Percentiles rank a stretch among this genome's conserved stretches.
These are phyloP conservation scores for Xiphophorus couchianus DNA, from an alignment of 2,113 vertebrate genomes.

Conservation along the genomic window DNA sequence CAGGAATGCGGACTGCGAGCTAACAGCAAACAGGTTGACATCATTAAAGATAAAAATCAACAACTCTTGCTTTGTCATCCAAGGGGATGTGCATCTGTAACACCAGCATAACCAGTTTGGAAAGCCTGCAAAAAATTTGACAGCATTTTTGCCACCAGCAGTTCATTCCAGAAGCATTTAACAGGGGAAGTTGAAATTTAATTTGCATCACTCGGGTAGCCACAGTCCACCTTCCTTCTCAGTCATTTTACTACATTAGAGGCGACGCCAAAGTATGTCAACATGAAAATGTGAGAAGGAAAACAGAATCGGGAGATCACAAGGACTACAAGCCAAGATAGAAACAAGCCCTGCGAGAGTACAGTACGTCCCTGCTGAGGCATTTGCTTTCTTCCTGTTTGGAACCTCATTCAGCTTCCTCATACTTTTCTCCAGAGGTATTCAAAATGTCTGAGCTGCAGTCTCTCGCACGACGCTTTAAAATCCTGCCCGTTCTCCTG, in stretches of 20 bases:
- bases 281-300: constrained; percentile 49
- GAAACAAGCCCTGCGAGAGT: constrained; percentile 26
- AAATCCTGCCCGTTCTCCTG: constrained; percentile 2
- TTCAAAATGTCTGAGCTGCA: neutral
- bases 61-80: constrained; percentile 7
- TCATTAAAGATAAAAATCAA: constrained; percentile 3
- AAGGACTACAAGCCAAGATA: constrained; percentile 23
- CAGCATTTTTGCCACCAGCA: constrained; percentile 2
- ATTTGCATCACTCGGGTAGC: constrained; percentile 39
- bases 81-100: neutral
- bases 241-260: constrained; percentile 36
- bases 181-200: constrained; percentile 27
- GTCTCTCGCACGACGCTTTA: constrained; percentile 3
- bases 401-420: constrained; percentile 16
- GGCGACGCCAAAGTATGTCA: constrained; percentile 5
- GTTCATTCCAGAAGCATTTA: neutral
- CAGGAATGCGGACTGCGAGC: neutral
- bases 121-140: constrained; percentile 9
- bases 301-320: constrained; percentile 37
- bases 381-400: constrained; percentile 34
- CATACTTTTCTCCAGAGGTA: constrained; percentile 22
- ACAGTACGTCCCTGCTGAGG: constrained; percentile 9
- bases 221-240: constrained; percentile 28
- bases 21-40: neutral
- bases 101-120: neutral